Conservation (phyloP, 2,113 vertebrate genomes). For the Brachyhypopomus gauderio region DNA sequence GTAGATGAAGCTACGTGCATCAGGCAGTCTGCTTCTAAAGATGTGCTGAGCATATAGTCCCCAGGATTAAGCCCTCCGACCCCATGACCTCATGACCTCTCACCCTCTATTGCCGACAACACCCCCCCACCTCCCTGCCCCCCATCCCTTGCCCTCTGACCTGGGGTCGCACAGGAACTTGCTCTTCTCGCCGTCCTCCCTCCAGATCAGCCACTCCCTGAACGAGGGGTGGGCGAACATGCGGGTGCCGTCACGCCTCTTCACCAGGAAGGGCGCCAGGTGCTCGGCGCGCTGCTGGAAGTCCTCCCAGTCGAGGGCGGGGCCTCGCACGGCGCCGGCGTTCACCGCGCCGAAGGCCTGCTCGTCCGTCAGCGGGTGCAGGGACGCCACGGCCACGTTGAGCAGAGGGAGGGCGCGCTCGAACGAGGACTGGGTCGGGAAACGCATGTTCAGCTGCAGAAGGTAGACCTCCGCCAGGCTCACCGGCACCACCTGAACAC, state of each 20-base stretch:
- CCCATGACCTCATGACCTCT: no score
- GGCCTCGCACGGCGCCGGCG: slow-evolving; percentile 58
- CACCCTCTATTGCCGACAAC: no score
- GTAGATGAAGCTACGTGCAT: neutral
- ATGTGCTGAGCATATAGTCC: no score
- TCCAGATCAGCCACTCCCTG: slow-evolving; percentile 97
- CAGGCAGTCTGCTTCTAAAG: no score
- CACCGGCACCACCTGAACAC: slow-evolving; percentile 87
- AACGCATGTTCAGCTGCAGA: slow-evolving; percentile 96
- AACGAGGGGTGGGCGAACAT: slow-evolving; percentile 97
- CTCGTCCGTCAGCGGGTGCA: slow-evolving; percentile 93
- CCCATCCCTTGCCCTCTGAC: slow-evolving; percentile 66
- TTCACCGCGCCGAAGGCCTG: slow-evolving; percentile 90
- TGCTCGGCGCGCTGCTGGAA: slow-evolving; percentile 93
- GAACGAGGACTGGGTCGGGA: slow-evolving; percentile 96
- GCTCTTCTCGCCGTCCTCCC: slow-evolving; percentile 96
- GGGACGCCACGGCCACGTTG: slow-evolving; percentile 91
- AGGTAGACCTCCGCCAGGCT: slow-evolving; percentile 94
- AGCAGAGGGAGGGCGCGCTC: slow-evolving; percentile 93
- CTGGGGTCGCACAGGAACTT: slow-evolving; percentile 97
- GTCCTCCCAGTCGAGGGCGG: slow-evolving; percentile 85
- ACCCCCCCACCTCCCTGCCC: no score
- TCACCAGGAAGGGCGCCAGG: slow-evolving; percentile 91
- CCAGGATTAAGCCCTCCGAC: no score
- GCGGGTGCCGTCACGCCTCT: slow-evolving; percentile 88